These are phyloP conservation scores for Polydrusus tereticollis DNA, from an alignment of 2,888 invertebrate genomes.

Conservation along the genomic window DNA sequence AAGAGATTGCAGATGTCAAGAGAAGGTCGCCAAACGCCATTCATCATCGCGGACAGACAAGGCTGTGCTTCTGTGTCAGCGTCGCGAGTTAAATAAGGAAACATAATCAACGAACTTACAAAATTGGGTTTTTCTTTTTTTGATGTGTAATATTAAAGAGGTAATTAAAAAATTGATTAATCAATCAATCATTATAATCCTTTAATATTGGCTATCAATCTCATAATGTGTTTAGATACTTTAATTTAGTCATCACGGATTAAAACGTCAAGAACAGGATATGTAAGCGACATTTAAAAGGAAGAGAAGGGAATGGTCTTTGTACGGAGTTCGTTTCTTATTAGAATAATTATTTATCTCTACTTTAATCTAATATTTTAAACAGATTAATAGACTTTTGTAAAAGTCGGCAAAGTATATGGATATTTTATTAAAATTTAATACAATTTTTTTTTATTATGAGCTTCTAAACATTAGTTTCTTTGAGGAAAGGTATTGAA, in stretches of 20 bases:
- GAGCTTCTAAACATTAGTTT: too few species aligned
- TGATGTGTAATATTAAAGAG: not conserved
- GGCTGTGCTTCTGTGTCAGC: slow-evolving; percentile 28
- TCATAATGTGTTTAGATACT: not conserved
- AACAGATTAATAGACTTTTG: too few species aligned
- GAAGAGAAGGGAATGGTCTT: not conserved
- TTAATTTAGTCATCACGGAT: not conserved
- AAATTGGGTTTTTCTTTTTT: not conserved
- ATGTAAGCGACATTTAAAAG: not conserved
- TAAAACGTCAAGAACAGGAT: not conserved
- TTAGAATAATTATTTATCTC: not conserved
- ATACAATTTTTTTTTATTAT: too few species aligned
- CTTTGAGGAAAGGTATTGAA: too few species aligned
- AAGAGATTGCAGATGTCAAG: slow-evolving; percentile 67
- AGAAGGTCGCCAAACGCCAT: slow-evolving; percentile 64
- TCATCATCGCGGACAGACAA: slow-evolving; percentile 57
- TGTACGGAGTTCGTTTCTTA: not conserved
- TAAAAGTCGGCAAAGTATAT: too few species aligned
- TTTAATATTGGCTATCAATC: not conserved
- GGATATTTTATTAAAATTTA: too few species aligned
- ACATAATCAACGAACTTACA: not conserved
- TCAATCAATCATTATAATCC: not conserved
- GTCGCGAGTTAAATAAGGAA: slow-evolving; percentile 11
- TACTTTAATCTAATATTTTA: too few species aligned
- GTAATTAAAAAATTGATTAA: not conserved